phyloP scores from a whole-genome alignment of 2,888 invertebrate species.

The Amorpha juglandis region DNA sequence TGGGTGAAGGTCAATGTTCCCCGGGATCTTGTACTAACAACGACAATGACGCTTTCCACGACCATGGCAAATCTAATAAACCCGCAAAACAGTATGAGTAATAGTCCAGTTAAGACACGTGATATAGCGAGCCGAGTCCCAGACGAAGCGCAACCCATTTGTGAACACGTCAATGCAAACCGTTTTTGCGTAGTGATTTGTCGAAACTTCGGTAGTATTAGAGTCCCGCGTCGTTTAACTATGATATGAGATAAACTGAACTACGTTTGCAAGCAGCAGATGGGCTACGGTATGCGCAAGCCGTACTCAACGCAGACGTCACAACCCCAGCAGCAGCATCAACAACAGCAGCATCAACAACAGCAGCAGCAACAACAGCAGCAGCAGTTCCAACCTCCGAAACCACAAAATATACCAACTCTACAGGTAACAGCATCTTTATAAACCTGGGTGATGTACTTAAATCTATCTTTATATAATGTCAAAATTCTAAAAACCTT shows the following conservation, averaged over 20 bases:
- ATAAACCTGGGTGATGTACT: background rate
- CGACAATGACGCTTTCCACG: too few species aligned
- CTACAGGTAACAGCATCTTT: background rate
- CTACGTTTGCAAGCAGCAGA: background rate
- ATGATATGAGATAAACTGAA: background rate
- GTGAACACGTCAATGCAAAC: too few species aligned
- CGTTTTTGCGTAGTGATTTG: too few species aligned
- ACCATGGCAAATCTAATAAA: too few species aligned
- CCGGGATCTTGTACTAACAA: too few species aligned
- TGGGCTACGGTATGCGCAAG: background rate
- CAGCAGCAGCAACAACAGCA: background rate
- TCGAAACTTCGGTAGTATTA: background rate
- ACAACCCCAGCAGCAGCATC: background rate
- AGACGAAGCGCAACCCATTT: too few species aligned
- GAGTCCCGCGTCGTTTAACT: background rate
- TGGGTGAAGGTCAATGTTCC: too few species aligned
- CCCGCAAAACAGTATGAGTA: too few species aligned
- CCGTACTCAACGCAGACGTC: background rate
- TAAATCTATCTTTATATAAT: too few species aligned
- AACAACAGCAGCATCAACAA: background rate
- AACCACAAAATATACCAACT: background rate
- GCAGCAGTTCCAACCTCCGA: background rate
- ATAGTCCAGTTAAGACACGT: too few species aligned
- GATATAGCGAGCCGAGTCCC: too few species aligned
- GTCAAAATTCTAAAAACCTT: too few species aligned